Base-by-base conservation (phyloP, 1,140 invertebrate species). In the Drosophila hydei region DNA sequence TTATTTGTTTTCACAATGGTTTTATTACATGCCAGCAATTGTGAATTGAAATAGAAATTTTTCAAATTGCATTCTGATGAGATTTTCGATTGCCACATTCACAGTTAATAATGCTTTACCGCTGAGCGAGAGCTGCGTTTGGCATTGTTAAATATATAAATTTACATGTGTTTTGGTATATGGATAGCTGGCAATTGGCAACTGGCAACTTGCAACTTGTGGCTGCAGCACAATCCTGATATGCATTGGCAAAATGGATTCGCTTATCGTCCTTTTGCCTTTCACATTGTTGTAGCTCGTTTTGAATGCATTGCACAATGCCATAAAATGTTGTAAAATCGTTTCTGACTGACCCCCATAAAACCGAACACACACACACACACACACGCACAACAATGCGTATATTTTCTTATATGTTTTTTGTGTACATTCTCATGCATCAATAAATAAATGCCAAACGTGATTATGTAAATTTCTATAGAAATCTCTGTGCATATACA, bases 381-480 rank as follows among this genome's bases (percentile, higher is more conserved):
- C 47, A 7, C 47, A 70, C 42, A 45, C 47, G 12, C 47, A 70
- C 43, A 76, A 62, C 60, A 69, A 64, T 16, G 21, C 43, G 18
- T 45, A 42, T 42, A 42, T 68, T 42, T 42, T 16, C n/a, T 42
- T 16, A 79, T 73, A 47, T 72, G 48, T 87, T 63, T 79, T 84
- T 61, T 40, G 42, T n/a, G 42, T 70, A 30, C 27, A 12, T 21
- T 48, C 45, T 52, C 75, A 84, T 83, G 84, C 83, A 79, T 88
- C 83, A 88, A 88, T 88, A 89, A 88, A 88, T 83, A 88, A 88
- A 88, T 88, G 84, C 79, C 83, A 79, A 79, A 89, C 84, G 83
- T 88, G 83, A 88, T 88, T 88, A 87, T 87, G 83, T 83, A 87
- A 87, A 87, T 87, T 83, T 79, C 72, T 56, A 81, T 79, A 73